phyloP scores from a whole-genome alignment of 2,888 invertebrate species.

The Panzeria rudis region DNA sequence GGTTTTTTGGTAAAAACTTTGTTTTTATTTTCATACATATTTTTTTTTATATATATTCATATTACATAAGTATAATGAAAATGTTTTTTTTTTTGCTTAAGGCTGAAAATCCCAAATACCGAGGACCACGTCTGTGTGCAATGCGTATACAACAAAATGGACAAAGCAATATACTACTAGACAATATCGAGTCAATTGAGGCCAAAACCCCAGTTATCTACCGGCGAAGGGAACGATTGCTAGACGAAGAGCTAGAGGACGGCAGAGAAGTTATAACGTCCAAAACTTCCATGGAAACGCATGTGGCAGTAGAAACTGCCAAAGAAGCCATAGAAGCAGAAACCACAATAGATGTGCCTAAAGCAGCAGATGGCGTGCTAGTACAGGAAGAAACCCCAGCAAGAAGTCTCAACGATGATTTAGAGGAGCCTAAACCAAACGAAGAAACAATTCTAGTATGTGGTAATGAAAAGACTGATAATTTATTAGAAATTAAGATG shows the following conservation, averaged over 20 bases:
- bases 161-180: conserved; percentile 91
- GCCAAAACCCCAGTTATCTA: conserved; percentile 89
- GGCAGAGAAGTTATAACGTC: conserved; percentile 83
- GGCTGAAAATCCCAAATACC: conserved; percentile 84
- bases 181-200: conserved; percentile 88
- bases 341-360: not conserved
- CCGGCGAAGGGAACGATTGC: conserved; percentile 85
- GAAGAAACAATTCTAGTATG: conserved; percentile 47
- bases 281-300: conserved; percentile 75
- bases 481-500: conserved; percentile 74
- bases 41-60: no score
- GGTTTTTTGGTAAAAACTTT: no score
- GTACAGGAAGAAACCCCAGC: not conserved
- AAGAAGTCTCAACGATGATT: not conserved
- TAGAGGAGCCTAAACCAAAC: not conserved
- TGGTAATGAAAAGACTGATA: conserved; percentile 71
- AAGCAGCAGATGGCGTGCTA: not conserved
- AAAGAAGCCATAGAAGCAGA: conserved; percentile 51
- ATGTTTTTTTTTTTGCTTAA: conserved; percentile 64
- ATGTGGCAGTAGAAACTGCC: conserved; percentile 44
- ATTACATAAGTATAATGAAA: not conserved
- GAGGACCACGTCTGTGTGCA: conserved; percentile 90
- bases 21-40: no score
- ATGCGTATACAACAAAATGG: conserved; percentile 91
- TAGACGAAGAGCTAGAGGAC: conserved; percentile 83